A percentile compares a stretch with the other conserved stretches of the same genome.
phyloP scores from a whole-genome alignment of 2,113 vertebrate species.

The Passer domesticus region DNA sequence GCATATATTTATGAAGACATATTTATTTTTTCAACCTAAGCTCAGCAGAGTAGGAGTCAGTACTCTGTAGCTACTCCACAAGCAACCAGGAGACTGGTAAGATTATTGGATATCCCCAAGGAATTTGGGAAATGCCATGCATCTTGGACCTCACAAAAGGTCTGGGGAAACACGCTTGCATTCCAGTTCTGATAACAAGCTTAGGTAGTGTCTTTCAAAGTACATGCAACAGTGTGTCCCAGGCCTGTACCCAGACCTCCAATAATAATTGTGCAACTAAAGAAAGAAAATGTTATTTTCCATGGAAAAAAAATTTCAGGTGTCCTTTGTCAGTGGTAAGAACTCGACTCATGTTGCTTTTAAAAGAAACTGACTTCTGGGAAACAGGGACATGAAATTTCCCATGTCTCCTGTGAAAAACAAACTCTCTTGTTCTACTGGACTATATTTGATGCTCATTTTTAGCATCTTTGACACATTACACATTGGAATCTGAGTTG shows the following conservation, averaged over 20 bases:
- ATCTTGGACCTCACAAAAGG: neutral
- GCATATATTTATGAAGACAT: neutral
- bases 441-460: neutral
- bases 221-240: neutral
- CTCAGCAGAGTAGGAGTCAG: neutral
- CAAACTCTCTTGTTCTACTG: neutral
- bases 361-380: neutral
- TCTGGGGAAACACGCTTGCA: neutral
- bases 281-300: neutral
- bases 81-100: neutral
- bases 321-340: neutral
- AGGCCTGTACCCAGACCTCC: neutral
- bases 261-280: neutral
- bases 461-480: neutral
- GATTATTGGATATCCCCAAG: neutral
- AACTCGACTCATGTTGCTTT: neutral
- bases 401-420: neutral
- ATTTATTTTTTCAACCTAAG: neutral
- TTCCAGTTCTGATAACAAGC: neutral
- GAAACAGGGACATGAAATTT: neutral
- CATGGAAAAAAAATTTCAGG: neutral
- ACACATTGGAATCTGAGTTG: neutral
- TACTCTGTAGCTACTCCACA: neutral
- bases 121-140: conserved; percentile 22
- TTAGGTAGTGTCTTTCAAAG: neutral